phyloP scores from a whole-genome alignment of 2,888 invertebrate species.

The Ceratothoa steindachneri region DNA sequence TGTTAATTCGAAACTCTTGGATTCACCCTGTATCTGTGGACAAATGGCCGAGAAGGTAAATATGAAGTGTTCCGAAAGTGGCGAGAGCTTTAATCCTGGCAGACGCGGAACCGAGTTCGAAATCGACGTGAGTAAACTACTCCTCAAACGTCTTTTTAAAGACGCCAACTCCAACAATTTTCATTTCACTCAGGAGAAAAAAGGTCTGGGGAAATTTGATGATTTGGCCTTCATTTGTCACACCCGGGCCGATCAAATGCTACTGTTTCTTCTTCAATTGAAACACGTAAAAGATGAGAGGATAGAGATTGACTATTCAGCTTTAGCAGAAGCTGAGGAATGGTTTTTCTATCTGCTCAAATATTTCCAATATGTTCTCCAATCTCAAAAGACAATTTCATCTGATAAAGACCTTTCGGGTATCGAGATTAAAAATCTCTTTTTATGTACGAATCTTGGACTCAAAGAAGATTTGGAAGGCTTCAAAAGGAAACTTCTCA shows the following conservation, averaged over 20 bases:
- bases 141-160: not conserved
- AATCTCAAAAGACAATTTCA: not conserved
- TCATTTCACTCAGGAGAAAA: not conserved
- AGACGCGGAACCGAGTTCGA: not conserved
- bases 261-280: not conserved
- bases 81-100: not conserved
- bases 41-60: too few relatives aligned
- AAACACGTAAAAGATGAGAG: not conserved
- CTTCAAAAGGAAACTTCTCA: not conserved
- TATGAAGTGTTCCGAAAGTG: not conserved
- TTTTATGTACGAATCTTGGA: not conserved
- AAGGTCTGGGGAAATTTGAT: slow-evolving; percentile 4
- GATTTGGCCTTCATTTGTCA: not conserved
- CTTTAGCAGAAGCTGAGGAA: not conserved
- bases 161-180: not conserved
- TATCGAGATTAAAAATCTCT: not conserved
- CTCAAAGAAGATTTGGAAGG: not conserved
- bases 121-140: not conserved
- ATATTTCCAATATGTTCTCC: not conserved
- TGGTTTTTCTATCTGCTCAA: not conserved
- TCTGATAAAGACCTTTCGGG: not conserved
- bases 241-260: not conserved
- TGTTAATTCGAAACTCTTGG: too few relatives aligned
- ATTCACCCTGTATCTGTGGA: too few relatives aligned
- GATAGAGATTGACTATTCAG: not conserved